These are phyloP conservation scores for Tipula unca DNA, from an alignment of 2,888 invertebrate species.

Conservation along the genomic window DNA sequence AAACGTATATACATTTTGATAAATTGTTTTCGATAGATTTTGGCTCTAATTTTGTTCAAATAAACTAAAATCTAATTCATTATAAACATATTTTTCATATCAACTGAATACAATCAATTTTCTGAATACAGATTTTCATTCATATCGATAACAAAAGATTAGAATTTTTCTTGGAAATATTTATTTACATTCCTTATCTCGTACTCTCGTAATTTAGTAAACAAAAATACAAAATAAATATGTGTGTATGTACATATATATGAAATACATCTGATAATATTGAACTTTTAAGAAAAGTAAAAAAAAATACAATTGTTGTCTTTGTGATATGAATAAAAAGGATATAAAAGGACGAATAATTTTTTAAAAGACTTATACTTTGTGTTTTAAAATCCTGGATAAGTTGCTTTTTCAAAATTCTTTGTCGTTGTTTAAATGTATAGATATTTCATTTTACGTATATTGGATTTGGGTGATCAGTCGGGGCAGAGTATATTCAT, in stretches of 20 bases:
- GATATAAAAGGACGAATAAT: neutral
- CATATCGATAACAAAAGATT: neutral
- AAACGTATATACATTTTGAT: too few relatives aligned
- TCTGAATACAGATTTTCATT: neutral
- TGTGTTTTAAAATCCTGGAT: neutral
- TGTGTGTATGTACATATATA: too few relatives aligned
- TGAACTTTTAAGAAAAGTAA: neutral
- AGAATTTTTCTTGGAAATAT: neutral
- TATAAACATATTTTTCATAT: neutral
- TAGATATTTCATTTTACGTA: neutral
- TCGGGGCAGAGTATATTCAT: neutral
- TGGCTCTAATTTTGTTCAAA: neutral
- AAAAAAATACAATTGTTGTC: neutral
- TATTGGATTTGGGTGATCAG: neutral
- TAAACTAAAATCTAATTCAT: neutral
- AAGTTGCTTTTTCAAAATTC: neutral
- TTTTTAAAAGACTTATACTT: neutral
- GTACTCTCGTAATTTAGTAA: neutral
- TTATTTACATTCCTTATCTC: neutral
- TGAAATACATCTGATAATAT: neutral
- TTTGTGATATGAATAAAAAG: neutral
- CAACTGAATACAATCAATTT: neutral
- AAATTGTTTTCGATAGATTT: neutral
- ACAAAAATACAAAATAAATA: too few relatives aligned
- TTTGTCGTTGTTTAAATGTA: neutral